A percentile compares a stretch with the other conserved stretches of the same genome.
Evolutionary conservation across 2,113 vertebrate genomes (phyloP).

Genomic region (Pao palembangensis): DNA sequence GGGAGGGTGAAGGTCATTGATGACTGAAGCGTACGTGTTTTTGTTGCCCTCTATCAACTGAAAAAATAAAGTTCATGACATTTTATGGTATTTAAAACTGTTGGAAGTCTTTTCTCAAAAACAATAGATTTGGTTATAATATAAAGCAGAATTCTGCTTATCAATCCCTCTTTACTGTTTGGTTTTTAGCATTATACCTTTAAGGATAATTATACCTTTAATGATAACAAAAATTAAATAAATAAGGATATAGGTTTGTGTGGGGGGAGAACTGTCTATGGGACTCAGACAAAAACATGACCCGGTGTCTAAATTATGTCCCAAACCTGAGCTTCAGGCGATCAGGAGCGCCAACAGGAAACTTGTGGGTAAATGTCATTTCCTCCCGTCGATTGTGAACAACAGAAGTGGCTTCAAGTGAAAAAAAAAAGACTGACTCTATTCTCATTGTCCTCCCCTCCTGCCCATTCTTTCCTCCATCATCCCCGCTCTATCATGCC

Average conservation of each 20-base stretch:
- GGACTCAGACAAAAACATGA: constrained; percentile 3
- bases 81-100: no score
- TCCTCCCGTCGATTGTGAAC: constrained; percentile 34
- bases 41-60: constrained; percentile 84
- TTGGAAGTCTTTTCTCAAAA: no score
- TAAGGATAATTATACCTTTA: not conserved
- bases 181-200: not conserved
- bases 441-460: constrained; percentile 1
- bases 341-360: constrained; percentile 30
- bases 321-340: not conserved
- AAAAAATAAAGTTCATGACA: not conserved
- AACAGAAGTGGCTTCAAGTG: constrained; percentile 18
- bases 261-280: not conserved
- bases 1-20: constrained; percentile 84
- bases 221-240: not conserved
- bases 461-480: constrained; percentile 15
- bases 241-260: not conserved
- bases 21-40: constrained; percentile 78
- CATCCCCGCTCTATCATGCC: constrained; percentile 3
- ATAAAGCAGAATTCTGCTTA: not conserved
- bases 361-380: constrained; percentile 9
- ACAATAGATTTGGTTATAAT: no score
- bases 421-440: not conserved
- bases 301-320: not conserved
- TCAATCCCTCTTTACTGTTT: not conserved